phyloP scores from a whole-genome alignment of 2,888 invertebrate genomes.

The Drosophila antonietae region DNA sequence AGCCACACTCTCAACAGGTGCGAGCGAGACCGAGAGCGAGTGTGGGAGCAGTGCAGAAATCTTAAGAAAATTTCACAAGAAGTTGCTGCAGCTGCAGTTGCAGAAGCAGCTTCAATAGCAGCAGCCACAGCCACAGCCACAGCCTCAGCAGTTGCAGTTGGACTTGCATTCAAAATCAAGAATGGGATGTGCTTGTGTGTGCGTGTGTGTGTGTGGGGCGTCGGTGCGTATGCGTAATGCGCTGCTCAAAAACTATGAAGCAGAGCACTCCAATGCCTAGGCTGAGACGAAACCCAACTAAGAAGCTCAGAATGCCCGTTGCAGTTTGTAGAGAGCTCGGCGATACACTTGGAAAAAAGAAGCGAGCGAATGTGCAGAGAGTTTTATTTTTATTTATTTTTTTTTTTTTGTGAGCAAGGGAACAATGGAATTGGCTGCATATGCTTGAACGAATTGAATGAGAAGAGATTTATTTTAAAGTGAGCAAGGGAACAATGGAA shows the following conservation, averaged over 20 bases:
- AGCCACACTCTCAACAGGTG: constrained; percentile 34
- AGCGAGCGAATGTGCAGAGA: background rate
- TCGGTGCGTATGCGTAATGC: constrained; percentile 71
- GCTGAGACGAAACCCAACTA: constrained; percentile 25
- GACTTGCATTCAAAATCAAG: constrained; percentile 5
- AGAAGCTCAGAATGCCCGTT: constrained; percentile 52
- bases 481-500: too few species aligned
- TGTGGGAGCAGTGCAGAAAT: constrained; percentile 50
- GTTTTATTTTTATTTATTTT: too few species aligned
- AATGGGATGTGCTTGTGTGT: background rate
- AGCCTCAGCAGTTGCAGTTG: constrained; percentile 1
- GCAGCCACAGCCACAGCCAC: constrained; percentile 22
- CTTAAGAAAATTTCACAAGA: constrained; percentile 78
- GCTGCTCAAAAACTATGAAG: constrained; percentile 70
- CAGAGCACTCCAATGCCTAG: constrained; percentile 50
- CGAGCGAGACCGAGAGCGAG: constrained; percentile 39
- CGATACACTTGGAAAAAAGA: constrained; percentile 21
- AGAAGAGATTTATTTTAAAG: too few species aligned
- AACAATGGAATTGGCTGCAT: too few species aligned
- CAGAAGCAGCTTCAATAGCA: constrained; percentile 13
- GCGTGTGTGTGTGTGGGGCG: constrained; percentile 2
- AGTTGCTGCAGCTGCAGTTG: constrained; percentile 57
- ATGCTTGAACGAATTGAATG: too few species aligned
- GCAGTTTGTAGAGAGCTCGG: constrained; percentile 2
- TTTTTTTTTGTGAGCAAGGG: too few species aligned